A percentile compares a stretch with the other conserved stretches of the same genome.
phyloP scores from a whole-genome alignment of 2,113 vertebrate genomes.

The Dromiciops gliroides region DNA sequence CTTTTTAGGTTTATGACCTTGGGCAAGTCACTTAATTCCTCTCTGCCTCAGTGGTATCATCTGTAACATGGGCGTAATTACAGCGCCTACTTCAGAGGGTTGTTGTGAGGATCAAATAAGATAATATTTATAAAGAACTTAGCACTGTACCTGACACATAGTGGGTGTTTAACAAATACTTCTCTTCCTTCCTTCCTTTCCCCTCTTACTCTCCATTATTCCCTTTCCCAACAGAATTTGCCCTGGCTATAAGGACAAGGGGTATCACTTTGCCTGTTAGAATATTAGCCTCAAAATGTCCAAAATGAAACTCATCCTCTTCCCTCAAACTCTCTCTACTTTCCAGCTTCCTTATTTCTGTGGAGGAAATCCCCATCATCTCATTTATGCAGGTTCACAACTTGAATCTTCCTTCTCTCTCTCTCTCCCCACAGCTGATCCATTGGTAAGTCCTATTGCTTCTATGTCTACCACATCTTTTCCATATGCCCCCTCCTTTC shows the following conservation, averaged over 20 bases:
- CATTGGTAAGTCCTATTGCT: not conserved
- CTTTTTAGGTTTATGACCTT: no score
- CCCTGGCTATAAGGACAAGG: not conserved
- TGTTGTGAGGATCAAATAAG: not conserved
- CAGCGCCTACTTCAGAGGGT: not conserved
- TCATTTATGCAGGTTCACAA: not conserved
- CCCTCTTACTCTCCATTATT: no score
- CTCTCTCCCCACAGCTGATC: not conserved
- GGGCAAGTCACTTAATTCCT: no score
- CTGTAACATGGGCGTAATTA: not conserved
- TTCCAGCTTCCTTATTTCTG: not conserved
- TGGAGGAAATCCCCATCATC: not conserved
- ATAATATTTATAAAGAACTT: not conserved
- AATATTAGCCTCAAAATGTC: not conserved
- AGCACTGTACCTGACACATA: not conserved
- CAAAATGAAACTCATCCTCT: not conserved
- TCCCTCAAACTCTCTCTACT: not conserved
- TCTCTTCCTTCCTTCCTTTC: fast-evolving
- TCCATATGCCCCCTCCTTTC: not conserved
- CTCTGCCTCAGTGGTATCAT: not conserved
- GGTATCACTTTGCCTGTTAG: not conserved
- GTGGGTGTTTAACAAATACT: not conserved
- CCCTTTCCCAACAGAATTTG: not conserved
- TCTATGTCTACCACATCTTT: not conserved
- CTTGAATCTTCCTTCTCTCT: not conserved